Base-by-base conservation (phyloP, 2,888 invertebrate species). In the Plebejus anna region DNA sequence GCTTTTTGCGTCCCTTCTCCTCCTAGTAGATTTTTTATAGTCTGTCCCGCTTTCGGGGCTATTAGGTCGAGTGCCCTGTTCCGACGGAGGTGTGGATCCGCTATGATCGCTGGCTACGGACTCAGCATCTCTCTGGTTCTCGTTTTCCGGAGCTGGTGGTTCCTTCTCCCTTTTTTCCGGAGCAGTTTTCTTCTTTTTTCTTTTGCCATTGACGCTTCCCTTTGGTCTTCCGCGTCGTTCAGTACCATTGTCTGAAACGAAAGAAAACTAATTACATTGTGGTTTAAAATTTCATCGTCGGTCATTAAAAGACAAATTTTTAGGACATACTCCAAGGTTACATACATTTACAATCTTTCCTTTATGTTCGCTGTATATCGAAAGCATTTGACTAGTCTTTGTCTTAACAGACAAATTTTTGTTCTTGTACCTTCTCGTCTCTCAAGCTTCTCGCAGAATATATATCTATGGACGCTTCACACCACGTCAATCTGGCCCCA, bases 81-180 rank as follows among this genome's bases (percentile, higher is more conserved):
- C 93, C 0, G 94, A 92, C 0, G 89, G 89, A 1, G 94, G 93
- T 1, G 91, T 88, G 76, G 93, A 94, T 0, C 89, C 88, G 78
- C 93, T 94, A 78, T 89, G 92, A 57, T 92, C 92, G 79, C 93
- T 94, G 76, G 88, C 92, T 0, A 87, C 85, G 0, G 90, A 93
- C 78, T 94, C 93, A 4, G 84, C 89, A 7, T 95, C 95, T 81
- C 94, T 94, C 59, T 92, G 94, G 77, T 92, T 90, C 79, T 94
- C 94, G 13, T 87, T 89, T 80, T 94, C 94, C 77, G 92, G 94
- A 7, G 89, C 83, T 7, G 90, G 90, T 55, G 87, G 90, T 59
- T 86, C 93, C 71, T 92, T 91, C 79, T 91, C 91, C 2, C 88
- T 86, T 79, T 93, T 89, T 86, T 92, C 92, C 5, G 86, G 86